Conservation (phyloP, 2,888 invertebrate species). For the Galeopsomyia nigrocyanea region DNA sequence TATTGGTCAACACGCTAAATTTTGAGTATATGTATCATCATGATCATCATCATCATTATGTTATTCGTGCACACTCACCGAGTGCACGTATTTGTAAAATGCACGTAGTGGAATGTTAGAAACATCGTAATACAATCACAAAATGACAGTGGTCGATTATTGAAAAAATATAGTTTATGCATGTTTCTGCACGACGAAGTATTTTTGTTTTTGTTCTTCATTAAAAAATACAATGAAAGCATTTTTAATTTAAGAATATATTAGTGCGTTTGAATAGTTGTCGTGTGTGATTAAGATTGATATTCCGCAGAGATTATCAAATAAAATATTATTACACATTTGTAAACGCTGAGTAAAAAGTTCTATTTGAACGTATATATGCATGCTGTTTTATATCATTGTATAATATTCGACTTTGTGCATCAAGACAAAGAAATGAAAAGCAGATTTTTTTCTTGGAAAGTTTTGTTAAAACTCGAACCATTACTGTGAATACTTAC, state of each 20-base stretch:
- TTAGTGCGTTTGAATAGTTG: slow-evolving; percentile 8
- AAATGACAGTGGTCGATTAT: slow-evolving; percentile 28
- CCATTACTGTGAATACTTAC: slow-evolving; percentile 30
- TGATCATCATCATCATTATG: not conserved
- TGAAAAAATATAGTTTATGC: slow-evolving; percentile 25
- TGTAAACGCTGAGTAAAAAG: not conserved
- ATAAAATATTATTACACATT: no score
- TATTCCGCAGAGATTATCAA: no score
- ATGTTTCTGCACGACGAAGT: not conserved
- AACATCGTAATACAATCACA: slow-evolving; percentile 24
- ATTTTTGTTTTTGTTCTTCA: not conserved
- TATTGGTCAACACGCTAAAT: slow-evolving; percentile 56
- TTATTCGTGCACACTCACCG: not conserved
- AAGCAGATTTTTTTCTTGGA: not conserved
- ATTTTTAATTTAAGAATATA: not conserved
- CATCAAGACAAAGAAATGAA: slow-evolving; percentile 24
- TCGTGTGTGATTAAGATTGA: no score
- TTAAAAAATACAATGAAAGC: slow-evolving; percentile 10
- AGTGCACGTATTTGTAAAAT: slow-evolving; percentile 23
- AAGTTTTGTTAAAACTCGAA: no score
- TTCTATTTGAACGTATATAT: not conserved
- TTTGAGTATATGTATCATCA: slow-evolving; percentile 36
- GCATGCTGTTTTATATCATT: slow-evolving; percentile 16
- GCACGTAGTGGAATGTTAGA: slow-evolving; percentile 28
- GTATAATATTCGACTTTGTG: slow-evolving; percentile 31